Percentiles rank a stretch among this genome's conserved stretches.
Evolutionary conservation across 1,140 invertebrate genomes (phyloP).

Genomic region (Cydia amplana): DNA sequence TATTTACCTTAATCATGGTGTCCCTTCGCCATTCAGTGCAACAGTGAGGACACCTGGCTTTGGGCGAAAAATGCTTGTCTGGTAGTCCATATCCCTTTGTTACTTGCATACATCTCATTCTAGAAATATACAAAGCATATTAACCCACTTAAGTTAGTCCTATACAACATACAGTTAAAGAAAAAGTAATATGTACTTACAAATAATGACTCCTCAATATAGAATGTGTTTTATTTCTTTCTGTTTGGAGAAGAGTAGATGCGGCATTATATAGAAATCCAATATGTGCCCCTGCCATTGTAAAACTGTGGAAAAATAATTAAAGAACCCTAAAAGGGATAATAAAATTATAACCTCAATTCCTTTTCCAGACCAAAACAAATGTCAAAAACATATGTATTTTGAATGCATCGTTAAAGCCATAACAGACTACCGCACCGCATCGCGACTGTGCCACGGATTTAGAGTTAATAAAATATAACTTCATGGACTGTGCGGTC

Average conservation of each 20-base stretch:
- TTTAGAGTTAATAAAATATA: no score
- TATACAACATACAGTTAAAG: neutral
- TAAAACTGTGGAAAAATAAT: conserved; percentile 27
- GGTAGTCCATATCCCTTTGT: conserved; percentile 54
- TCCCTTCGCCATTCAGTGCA: conserved; percentile 59
- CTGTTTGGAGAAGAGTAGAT: conserved; percentile 38
- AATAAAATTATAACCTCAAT: conserved; percentile 13
- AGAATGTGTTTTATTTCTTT: conserved; percentile 42
- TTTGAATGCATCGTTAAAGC: neutral
- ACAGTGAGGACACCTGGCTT: conserved; percentile 59
- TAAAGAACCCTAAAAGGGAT: neutral
- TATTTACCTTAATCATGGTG: conserved; percentile 50
- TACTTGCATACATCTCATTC: conserved; percentile 57
- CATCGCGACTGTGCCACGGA: no score
- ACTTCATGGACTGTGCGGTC: no score
- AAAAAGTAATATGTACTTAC: conserved; percentile 45
- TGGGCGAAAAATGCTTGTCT: conserved; percentile 57
- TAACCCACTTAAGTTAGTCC: conserved; percentile 11
- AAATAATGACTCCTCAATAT: conserved; percentile 66
- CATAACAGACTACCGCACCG: no score
- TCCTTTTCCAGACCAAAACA: neutral
- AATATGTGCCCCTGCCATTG: conserved; percentile 57
- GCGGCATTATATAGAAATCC: conserved; percentile 60
- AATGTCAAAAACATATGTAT: neutral
- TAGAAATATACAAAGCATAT: conserved; percentile 41